Evolutionary conservation across 2,113 vertebrate species (phyloP).

Genomic region (Axis porcinus): DNA sequence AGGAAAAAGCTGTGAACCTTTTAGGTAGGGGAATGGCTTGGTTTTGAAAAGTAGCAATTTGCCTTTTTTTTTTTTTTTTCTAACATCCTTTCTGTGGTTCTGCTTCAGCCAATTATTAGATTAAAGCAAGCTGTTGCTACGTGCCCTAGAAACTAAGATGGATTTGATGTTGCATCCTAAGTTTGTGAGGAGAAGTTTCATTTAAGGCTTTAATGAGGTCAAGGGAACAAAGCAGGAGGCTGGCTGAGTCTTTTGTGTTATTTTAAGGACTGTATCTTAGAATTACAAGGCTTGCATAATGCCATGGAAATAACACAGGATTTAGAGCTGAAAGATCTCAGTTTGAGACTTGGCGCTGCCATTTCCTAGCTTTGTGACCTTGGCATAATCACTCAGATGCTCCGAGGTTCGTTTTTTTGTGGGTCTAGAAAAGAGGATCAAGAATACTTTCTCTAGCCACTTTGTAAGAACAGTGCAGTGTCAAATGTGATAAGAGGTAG

Average conservation of each 20-base stretch:
- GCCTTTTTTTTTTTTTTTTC: conserved; percentile 36
- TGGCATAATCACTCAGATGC: background rate
- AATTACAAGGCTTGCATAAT: background rate
- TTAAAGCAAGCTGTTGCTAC: conserved; percentile 58
- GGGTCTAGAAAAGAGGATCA: background rate
- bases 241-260: conserved; percentile 27
- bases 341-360: background rate
- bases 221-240: conserved; percentile 24
- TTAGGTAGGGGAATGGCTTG: conserved; percentile 38
- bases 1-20: conserved; percentile 54
- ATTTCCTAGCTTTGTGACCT: conserved; percentile 7
- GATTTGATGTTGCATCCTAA: conserved; percentile 28
- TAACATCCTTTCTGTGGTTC: conserved; percentile 45
- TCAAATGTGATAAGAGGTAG: background rate
- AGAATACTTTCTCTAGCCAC: background rate
- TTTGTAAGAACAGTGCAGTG: background rate
- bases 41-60: conserved; percentile 66
- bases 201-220: conserved; percentile 60
- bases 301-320: background rate
- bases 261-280: conserved; percentile 42
- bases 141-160: conserved; percentile 32
- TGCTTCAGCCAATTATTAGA: conserved; percentile 49
- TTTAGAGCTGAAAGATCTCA: background rate
- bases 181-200: conserved; percentile 54
- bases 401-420: background rate